A percentile compares a stretch with the other conserved stretches of the same genome.
Evolutionary conservation across 2,888 invertebrate species (phyloP).

Genomic region (Drosophila niveifrons): DNA sequence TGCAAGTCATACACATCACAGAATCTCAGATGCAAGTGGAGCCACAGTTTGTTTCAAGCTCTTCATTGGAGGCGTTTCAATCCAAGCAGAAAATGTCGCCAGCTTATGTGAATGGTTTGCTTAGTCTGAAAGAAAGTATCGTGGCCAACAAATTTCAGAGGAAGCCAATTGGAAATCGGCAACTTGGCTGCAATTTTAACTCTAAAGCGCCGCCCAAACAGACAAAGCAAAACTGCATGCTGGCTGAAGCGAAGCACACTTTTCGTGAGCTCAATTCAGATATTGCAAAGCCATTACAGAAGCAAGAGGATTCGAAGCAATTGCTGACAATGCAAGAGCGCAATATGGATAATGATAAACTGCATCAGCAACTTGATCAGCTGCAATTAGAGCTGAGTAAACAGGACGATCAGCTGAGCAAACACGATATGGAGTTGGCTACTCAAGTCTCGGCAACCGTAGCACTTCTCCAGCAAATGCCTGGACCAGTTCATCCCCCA

Average conservation of each 20-base stretch:
- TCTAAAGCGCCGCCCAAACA: background rate
- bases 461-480: constrained; percentile 9
- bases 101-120: constrained; percentile 65
- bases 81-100: constrained; percentile 26
- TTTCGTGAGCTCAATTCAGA: constrained; percentile 1
- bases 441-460: constrained; percentile 4
- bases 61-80: background rate
- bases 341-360: background rate
- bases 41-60: background rate
- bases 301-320: background rate
- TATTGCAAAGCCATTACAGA: background rate
- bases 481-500: constrained; percentile 6
- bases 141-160: constrained; percentile 34
- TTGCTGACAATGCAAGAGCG: background rate
- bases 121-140: constrained; percentile 61
- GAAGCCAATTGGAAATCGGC: background rate
- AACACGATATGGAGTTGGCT: constrained; percentile 27
- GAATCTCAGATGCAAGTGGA: constrained; percentile 6
- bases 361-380: constrained; percentile 31
- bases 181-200: background rate
- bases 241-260: constrained; percentile 7
- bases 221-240: background rate
- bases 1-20: constrained; percentile 6
- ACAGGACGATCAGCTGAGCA: constrained; percentile 29
- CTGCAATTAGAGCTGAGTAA: constrained; percentile 35